Conservation (phyloP, 53 echinoderm and acorn worm genomes). For the Actinopyga echinites region DNA sequence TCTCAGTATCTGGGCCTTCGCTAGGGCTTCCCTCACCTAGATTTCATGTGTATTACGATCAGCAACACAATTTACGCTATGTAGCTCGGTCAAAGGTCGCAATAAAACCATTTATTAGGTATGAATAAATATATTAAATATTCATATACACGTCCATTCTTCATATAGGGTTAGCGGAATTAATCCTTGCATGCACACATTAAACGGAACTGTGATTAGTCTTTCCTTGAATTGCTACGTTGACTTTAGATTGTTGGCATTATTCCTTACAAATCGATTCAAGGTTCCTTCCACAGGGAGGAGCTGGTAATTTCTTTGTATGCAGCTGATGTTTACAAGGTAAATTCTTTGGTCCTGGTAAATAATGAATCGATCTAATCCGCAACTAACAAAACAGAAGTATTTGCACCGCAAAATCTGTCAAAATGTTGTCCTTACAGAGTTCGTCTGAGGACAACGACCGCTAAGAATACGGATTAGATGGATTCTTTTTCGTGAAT, state of each 20-base stretch:
- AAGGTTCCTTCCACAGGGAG: no score
- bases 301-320: background rate
- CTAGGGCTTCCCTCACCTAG: constrained; percentile 34
- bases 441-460: constrained; percentile 38
- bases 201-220: no score
- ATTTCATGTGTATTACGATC: constrained; percentile 43
- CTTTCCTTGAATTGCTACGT: no score
- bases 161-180: no score
- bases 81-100: constrained; percentile 36
- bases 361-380: constrained; percentile 36
- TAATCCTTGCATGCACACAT: no score
- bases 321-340: background rate
- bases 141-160: constrained; percentile 14
- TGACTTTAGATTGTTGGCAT: no score
- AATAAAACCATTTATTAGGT: constrained; percentile 37
- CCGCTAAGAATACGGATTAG: constrained; percentile 23
- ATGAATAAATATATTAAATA: constrained; percentile 21
- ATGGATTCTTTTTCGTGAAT: constrained; percentile 8
- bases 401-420: constrained; percentile 34
- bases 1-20: constrained; percentile 28
- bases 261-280: no score
- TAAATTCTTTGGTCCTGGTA: background rate
- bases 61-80: constrained; percentile 40
- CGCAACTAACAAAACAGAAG: constrained; percentile 32
- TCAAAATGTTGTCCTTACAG: constrained; percentile 39